Evolutionary conservation across 2,888 invertebrate genomes (phyloP).

Genomic region (Coenonympha glycerion): DNA sequence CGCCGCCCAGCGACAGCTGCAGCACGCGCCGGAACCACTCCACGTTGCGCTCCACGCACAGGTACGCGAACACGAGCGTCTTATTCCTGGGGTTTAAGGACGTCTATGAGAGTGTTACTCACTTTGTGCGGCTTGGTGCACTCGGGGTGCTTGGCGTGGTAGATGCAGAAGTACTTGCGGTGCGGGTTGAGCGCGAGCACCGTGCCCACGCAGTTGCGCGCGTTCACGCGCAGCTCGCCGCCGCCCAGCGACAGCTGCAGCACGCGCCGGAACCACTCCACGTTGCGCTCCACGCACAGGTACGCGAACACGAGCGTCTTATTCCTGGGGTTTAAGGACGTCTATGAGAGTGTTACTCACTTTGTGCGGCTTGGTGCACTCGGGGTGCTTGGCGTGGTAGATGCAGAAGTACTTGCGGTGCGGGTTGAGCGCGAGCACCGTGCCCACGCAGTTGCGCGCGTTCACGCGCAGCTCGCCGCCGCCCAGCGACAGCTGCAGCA

Average conservation of each 20-base stretch:
- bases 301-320: constrained; percentile 82
- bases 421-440: constrained; percentile 96
- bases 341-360: no score
- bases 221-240: constrained; percentile 91
- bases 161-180: constrained; percentile 98
- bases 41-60: constrained; percentile 93
- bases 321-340: no score
- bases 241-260: constrained; percentile 87
- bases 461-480: constrained; percentile 88
- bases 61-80: constrained; percentile 82
- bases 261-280: constrained; percentile 94
- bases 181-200: constrained; percentile 97
- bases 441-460: constrained; percentile 97
- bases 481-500: constrained; percentile 90
- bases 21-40: constrained; percentile 95
- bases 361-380: constrained; percentile 81
- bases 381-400: constrained; percentile 97
- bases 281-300: constrained; percentile 92
- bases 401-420: constrained; percentile 98
- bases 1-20: constrained; percentile 86
- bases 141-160: constrained; percentile 97
- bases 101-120: no score
- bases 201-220: constrained; percentile 96
- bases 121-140: constrained; percentile 81
- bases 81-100: no score